Percentiles rank a stretch among this genome's conserved stretches.
Evolutionary conservation across 2,113 vertebrate species (phyloP).

Genomic region (Ctenodactylus gundi): DNA sequence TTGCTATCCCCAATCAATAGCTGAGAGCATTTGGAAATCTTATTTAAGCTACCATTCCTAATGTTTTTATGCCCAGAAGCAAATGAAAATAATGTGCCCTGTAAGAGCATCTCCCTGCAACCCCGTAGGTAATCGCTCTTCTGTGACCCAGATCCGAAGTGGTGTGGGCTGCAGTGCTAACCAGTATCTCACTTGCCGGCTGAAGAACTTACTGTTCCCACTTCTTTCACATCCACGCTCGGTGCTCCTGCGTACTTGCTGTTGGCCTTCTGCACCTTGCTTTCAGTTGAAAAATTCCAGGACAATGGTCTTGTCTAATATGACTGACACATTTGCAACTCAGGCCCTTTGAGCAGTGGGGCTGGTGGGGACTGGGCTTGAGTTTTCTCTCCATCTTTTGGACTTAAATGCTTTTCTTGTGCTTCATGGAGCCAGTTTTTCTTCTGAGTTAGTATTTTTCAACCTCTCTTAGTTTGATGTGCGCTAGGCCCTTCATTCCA

Average conservation of each 20-base stretch:
- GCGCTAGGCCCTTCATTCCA: not conserved
- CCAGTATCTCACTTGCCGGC: not conserved
- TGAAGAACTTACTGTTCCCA: not conserved
- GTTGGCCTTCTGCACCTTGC: not conserved
- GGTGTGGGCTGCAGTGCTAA: not conserved
- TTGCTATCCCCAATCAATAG: not conserved
- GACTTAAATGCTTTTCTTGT: not conserved
- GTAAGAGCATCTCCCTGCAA: not conserved
- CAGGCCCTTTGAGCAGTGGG: not conserved
- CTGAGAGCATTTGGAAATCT: not conserved
- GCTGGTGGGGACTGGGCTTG: not conserved
- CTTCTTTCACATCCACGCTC: not conserved
- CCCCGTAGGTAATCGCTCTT: not conserved
- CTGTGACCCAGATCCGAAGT: rapidly evolving
- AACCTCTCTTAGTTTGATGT: not conserved
- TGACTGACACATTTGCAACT: too few species aligned
- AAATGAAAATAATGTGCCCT: not conserved
- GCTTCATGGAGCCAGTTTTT: not conserved
- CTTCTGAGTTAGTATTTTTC: not conserved
- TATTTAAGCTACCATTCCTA: not conserved
- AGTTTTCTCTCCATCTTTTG: not conserved
- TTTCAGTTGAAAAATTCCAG: not conserved
- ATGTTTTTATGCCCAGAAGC: not conserved
- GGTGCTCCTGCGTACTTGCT: not conserved
- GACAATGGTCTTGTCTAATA: not conserved